phyloP scores from a whole-genome alignment of 2,888 invertebrate species.

The Cheilosia variabilis region DNA sequence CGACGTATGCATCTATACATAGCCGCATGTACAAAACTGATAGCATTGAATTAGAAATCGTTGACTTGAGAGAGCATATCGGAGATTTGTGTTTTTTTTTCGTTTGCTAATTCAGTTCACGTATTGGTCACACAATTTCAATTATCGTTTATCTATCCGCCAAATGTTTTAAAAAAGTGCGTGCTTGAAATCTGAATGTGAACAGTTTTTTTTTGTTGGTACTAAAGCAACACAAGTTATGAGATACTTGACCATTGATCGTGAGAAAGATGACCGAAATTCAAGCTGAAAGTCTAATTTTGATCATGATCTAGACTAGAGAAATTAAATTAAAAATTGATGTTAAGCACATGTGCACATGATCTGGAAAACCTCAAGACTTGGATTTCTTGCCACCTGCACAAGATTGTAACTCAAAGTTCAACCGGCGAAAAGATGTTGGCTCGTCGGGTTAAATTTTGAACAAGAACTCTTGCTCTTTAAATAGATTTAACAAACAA shows the following conservation, averaged over 20 bases:
- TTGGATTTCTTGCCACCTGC: background rate
- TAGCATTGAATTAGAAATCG: constrained; percentile 53
- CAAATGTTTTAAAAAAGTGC: constrained; percentile 43
- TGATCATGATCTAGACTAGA: too few species aligned
- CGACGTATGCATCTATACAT: background rate
- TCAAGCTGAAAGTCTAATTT: too few species aligned
- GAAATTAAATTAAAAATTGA: background rate
- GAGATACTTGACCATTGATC: background rate
- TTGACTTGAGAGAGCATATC: constrained; percentile 26
- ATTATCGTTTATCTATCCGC: constrained; percentile 53
- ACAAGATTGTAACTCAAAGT: constrained; percentile 21
- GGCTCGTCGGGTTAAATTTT: constrained; percentile 2
- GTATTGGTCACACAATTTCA: constrained; percentile 50
- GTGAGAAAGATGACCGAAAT: constrained; percentile 1
- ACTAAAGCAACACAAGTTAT: background rate
- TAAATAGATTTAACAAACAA: background rate
- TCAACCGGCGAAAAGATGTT: constrained; percentile 15
- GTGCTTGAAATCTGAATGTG: constrained; percentile 38
- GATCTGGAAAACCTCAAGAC: too few species aligned
- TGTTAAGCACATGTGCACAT: background rate
- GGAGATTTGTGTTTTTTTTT: background rate
- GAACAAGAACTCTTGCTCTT: constrained; percentile 32
- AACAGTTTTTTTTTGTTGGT: background rate
- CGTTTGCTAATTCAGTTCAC: constrained; percentile 6
- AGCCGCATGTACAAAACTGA: background rate